phyloP scores from a whole-genome alignment of 2,888 invertebrate species.

The Beris chalybata region DNA sequence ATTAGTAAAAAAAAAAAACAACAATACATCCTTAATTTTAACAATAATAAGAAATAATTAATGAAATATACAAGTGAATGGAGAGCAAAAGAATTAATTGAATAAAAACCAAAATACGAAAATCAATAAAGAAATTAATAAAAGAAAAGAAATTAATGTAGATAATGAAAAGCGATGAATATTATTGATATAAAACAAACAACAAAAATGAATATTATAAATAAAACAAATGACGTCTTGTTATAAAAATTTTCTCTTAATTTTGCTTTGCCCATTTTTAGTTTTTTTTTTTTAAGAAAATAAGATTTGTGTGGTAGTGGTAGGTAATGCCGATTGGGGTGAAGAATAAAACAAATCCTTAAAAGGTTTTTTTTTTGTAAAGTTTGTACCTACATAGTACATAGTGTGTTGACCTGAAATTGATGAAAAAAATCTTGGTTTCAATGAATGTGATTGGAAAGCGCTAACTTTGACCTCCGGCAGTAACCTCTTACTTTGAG shows the following conservation, averaged over 20 bases:
- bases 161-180: constrained; percentile 39
- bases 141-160: constrained; percentile 35
- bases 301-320: constrained; percentile 43
- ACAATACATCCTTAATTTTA: constrained; percentile 34
- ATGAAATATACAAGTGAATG: constrained; percentile 32
- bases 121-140: constrained; percentile 13
- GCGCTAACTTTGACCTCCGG: too few species aligned
- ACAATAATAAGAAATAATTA: constrained; percentile 33
- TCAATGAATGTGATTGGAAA: too few species aligned
- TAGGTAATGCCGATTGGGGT: too few species aligned
- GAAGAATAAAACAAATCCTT: too few species aligned
- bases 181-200: constrained; percentile 43
- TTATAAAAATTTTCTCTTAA: constrained; percentile 46
- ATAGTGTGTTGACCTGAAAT: too few species aligned
- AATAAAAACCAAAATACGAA: constrained; percentile 14
- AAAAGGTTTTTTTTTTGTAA: too few species aligned
- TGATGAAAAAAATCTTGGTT: too few species aligned
- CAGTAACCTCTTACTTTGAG: too few species aligned
- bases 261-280: constrained; percentile 43
- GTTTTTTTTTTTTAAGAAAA: constrained; percentile 56
- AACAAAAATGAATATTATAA: constrained; percentile 39
- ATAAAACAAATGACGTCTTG: constrained; percentile 52
- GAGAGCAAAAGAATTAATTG: constrained; percentile 30
- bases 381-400: too few species aligned
- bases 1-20: neutral